Base-by-base conservation (phyloP, 2,113 vertebrate species). In the Amblyornis subalaris region DNA sequence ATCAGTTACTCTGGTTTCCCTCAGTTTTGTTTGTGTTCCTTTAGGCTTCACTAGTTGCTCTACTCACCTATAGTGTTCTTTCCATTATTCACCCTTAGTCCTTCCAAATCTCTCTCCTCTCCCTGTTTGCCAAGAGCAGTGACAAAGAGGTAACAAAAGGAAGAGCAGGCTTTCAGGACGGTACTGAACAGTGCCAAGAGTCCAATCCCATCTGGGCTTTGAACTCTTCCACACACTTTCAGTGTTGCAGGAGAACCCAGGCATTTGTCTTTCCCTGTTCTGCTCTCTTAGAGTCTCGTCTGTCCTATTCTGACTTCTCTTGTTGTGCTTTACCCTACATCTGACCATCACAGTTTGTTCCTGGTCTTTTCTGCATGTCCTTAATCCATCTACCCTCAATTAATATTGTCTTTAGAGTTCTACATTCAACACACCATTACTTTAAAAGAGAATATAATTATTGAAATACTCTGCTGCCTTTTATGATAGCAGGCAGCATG, bases 391-490 rank as follows among this genome's bases (percentile, higher is more conserved):
- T 79, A 85, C 88, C 54, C 74, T 88, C 82, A 90, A 70, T 91
- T 88, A 93, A 77, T 69, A 77, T 5, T 64, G 64, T 40, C 40
- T 90, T 93, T 35, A 74, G 51, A 80, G 54, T 73, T 79, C n/a
- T 40, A 80, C 23, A 74, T 62, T 92, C 38, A 66, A 80, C 64
- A 83, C 14, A 58, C 35, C 38, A 55, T 90, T 88, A 90, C 75
- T 93, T 90, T 83, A 62, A 80, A 91, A 88, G 36, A 83, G 33
- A 83, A 12, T 62, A 66, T 83, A 0, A 76, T 92, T 84, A 85
- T 36, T 88, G 16, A 83, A 91, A 88, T 92, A 92, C 67, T 83
- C 35, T 66, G 35, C 54, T 93, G 88, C 67, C 35, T 95, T 93
- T 92, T 86, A 88, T 88, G 79, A 92, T 77, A 92, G 71, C 62